Percentiles rank a stretch among this genome's conserved stretches.
These are phyloP conservation scores for Rhinoderma darwinii DNA, from an alignment of 2,113 vertebrate genomes.

Conservation along the genomic window DNA sequence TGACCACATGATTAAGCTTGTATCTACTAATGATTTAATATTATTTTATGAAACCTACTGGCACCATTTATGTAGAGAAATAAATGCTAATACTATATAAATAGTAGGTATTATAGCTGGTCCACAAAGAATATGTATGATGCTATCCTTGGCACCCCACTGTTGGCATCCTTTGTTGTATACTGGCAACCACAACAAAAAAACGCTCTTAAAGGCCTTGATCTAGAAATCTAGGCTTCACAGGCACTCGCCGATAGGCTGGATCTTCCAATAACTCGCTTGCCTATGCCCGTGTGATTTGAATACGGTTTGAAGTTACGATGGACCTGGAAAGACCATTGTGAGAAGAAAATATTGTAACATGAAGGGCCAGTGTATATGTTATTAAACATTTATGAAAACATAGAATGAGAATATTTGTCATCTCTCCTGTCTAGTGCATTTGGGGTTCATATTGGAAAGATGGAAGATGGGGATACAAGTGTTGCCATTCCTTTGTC, in stretches of 20 bases:
- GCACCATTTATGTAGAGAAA: neutral
- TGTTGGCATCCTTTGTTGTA: neutral
- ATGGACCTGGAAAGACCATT: no score
- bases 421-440: constrained; percentile 73
- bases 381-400: neutral
- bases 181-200: no score
- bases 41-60: neutral
- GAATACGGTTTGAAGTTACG: neutral
- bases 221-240: no score
- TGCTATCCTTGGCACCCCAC: neutral
- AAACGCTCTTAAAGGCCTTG: no score
- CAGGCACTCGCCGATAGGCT: no score
- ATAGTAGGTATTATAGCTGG: neutral
- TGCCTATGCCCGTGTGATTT: neutral
- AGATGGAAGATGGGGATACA: constrained; percentile 94
- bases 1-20: no score
- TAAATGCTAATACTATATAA: neutral
- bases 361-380: neutral
- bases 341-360: neutral
- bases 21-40: no score
- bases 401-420: no score
- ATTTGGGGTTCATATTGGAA: constrained; percentile 98
- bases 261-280: neutral
- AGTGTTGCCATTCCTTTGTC: constrained; percentile 94
- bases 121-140: neutral